Evolutionary conservation across 53 echinoderm and acorn worm species (phyloP).

Genomic region (Luidia sarsii): DNA sequence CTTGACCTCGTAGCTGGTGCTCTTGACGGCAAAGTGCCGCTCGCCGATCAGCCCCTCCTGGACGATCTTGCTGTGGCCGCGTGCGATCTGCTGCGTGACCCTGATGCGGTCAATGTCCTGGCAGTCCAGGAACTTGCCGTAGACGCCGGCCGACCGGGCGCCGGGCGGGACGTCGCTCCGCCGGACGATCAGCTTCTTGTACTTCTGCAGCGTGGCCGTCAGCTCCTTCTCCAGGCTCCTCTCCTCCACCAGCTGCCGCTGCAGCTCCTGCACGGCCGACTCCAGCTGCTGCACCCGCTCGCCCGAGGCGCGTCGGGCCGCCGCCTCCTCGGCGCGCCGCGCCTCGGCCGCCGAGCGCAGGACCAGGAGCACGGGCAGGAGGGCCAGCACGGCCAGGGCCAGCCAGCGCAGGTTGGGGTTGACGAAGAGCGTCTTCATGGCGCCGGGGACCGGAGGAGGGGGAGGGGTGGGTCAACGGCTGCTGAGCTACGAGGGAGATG

Average conservation of each 20-base stretch:
- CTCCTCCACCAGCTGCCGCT: slow-evolving; percentile 65
- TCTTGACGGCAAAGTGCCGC: slow-evolving; percentile 81
- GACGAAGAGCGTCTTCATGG: slow-evolving; percentile 18
- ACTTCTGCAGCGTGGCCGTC: slow-evolving; percentile 48
- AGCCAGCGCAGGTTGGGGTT: slow-evolving; percentile 45
- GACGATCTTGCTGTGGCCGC: slow-evolving; percentile 86
- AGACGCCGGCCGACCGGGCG: background rate
- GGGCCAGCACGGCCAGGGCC: slow-evolving; percentile 17
- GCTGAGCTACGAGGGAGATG: too few species aligned
- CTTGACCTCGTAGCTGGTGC: slow-evolving; percentile 72
- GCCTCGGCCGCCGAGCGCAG: slow-evolving; percentile 26
- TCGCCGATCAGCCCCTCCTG: slow-evolving; percentile 75
- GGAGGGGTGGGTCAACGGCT: too few species aligned
- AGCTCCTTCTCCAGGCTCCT: slow-evolving; percentile 56
- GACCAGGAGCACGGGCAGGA: slow-evolving; percentile 46
- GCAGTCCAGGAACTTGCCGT: slow-evolving; percentile 64
- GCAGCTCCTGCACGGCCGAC: slow-evolving; percentile 51
- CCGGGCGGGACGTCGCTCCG: background rate
- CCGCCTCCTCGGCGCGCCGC: background rate
- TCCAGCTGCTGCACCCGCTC: slow-evolving; percentile 50
- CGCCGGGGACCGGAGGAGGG: background rate
- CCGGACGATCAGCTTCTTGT: slow-evolving; percentile 37
- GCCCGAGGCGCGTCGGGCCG: background rate
- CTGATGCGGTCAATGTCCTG: slow-evolving; percentile 77
- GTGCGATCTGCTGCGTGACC: slow-evolving; percentile 66